Conservation (phyloP, 2,888 invertebrate species). For the Andrena flavipes region DNA sequence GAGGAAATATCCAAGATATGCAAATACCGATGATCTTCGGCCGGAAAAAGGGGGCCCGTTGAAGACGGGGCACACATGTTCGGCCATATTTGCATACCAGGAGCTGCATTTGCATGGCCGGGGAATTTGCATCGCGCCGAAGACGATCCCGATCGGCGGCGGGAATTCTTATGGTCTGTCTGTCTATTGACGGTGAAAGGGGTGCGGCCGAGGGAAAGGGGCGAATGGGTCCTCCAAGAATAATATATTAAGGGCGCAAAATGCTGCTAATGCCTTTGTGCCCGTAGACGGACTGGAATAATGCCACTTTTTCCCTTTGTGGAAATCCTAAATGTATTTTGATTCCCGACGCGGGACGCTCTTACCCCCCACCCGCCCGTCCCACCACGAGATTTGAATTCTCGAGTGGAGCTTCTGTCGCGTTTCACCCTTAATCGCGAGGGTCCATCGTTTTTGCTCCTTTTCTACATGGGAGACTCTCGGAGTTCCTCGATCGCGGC, state of each 20-base stretch:
- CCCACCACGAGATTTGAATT: constrained; percentile 42
- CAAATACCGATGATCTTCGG: constrained; percentile 84
- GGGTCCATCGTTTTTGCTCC: constrained; percentile 10
- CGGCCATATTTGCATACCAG: constrained; percentile 80
- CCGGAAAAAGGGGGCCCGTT: constrained; percentile 79
- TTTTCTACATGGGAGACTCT: constrained; percentile 10
- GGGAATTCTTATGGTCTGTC: constrained; percentile 53
- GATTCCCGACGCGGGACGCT: constrained; percentile 47
- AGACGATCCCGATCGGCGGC: constrained; percentile 65
- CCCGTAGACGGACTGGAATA: constrained; percentile 71
- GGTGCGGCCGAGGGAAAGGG: constrained; percentile 67
- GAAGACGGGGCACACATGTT: constrained; percentile 82
- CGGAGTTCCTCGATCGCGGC: constrained; percentile 6
- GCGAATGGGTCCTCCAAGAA: constrained; percentile 75
- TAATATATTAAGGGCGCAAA: constrained; percentile 84
- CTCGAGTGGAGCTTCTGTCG: constrained; percentile 54
- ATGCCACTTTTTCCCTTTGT: constrained; percentile 78
- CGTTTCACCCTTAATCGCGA: constrained; percentile 30
- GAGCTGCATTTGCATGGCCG: constrained; percentile 64
- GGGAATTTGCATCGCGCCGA: constrained; percentile 83
- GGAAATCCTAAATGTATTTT: constrained; percentile 81
- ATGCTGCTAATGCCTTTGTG: constrained; percentile 83
- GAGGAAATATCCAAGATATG: constrained; percentile 85
- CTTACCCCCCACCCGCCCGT: constrained; percentile 19
- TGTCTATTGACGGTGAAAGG: constrained; percentile 57